Evolutionary conservation across 2,888 invertebrate genomes (phyloP).

Genomic region (Coremacera marginata): DNA sequence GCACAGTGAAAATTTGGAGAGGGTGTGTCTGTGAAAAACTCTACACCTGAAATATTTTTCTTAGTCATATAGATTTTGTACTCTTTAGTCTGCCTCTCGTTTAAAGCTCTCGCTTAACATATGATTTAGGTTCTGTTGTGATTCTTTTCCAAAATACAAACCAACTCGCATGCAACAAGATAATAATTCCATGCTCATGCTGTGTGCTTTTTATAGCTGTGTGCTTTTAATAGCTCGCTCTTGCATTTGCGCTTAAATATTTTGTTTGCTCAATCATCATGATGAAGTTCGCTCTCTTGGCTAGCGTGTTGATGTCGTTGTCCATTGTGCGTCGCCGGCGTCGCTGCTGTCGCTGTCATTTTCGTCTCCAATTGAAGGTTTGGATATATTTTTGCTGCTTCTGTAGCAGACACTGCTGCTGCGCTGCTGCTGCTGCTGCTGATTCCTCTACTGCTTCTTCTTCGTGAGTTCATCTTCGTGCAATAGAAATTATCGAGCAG

Average conservation of each 20-base stretch:
- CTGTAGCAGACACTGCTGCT: slow-evolving; percentile 36
- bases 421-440: slow-evolving; percentile 1
- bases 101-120: slow-evolving; percentile 5
- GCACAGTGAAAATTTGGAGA: not conserved
- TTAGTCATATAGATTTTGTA: no score
- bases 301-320: slow-evolving; percentile 39
- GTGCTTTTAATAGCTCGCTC: not conserved
- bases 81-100: no score
- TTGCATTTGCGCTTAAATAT: slow-evolving; percentile 49
- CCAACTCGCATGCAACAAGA: not conserved
- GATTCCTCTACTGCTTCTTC: slow-evolving; percentile 29
- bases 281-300: slow-evolving; percentile 36
- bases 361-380: slow-evolving; percentile 51
- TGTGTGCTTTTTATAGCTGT: not conserved
- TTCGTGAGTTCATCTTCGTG: slow-evolving; percentile 13
- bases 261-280: slow-evolving; percentile 24
- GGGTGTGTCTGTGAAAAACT: slow-evolving; percentile 12
- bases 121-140: slow-evolving; percentile 31
- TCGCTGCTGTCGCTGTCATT: slow-evolving; percentile 30
- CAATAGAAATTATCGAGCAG: slow-evolving; percentile 37
- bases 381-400: slow-evolving; percentile 53
- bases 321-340: slow-evolving; percentile 17
- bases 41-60: not conserved
- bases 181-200: not conserved
- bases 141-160: not conserved